Evolutionary conservation across 1,140 invertebrate species (phyloP), one percentile per base, ranked within the genome.

Genomic region (Coenobita brevimanus): DNA sequence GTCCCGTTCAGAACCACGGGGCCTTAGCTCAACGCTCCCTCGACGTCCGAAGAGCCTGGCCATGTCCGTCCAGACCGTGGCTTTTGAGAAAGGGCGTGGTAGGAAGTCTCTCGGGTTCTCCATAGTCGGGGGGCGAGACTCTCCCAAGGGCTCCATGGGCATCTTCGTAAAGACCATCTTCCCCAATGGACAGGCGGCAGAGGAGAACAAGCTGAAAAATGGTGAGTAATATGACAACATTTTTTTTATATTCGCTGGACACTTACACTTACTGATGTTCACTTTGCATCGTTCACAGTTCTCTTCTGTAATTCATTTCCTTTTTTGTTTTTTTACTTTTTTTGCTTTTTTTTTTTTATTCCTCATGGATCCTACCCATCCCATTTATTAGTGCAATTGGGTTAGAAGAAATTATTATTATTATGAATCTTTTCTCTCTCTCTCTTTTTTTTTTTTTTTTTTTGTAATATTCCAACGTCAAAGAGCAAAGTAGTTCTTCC

Each of bases 91-190:
- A 91, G 95, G 95, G 0, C 92, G 93, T 3, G 94, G 94, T 4
- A 94, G 94, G 54, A 95, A 95, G 64, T 95, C 94, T 69, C 92
- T 96, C 0, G 96, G 96, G 0, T 96, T 96, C 92, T 96, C 95
- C 89, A 95, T 96, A 78, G 96, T 96, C 17, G 96, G 96, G 1
- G 96, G 96, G 2, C 94, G 93, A 64, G 96, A 96, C 91, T 95
- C 95, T 3, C 94, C 95, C 0, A 94, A 94, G 80, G 95, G 95
- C 0, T 93, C 94, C 76, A 95, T 96, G 93, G 95, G 95, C 0
- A 96, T 96, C 86, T 96, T 95, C 92, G 95, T 96, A 46, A 94
- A 95, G 90, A 94, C 95, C 41, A 94, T 96, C 78, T 95, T 96
- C 87, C 94, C 95, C 13, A 94, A 94, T 60, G 96, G 96, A 1